Base-by-base conservation (phyloP, 2,797 vertebrate genomes). In the Xerus rutilus region DNA sequence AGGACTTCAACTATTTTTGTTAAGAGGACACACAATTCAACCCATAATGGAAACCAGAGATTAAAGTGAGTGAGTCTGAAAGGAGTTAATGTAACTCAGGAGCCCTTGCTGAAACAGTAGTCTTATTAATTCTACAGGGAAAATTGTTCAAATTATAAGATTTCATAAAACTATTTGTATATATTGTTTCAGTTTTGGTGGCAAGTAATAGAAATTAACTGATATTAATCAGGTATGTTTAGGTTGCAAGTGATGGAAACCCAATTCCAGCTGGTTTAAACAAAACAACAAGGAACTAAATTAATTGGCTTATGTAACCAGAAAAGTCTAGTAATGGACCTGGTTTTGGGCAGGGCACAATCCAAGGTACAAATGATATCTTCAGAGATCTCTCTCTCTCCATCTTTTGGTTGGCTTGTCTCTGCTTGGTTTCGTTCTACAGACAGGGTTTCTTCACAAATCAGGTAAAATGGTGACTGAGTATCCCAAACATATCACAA, bases 111-210 rank as follows among this genome's bases (percentile, higher is more conserved):
- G 5, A 35, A 69, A 89, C 7, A 77, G 35, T 39, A 17, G 45
- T 84, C 67, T 91, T 72, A 21, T 30, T 72, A 81, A 43, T 79
- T 96, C 67, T 84, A 81, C 5, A 45, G 69, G 23, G 20, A 85
- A 45, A 70, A 15, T 62, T 86, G 4, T 74, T 57, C 78, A 45
- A 83, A 43, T 32, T 67, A 73, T 1, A 78, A 88, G 73, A 74
- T 49, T 76, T 90, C 25, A 74, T 69, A 70, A 86, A 91, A 84
- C 17, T 65, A 21, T 78, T 69, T 90, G 39, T 86, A 28, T 94
- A 7, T 57, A 35, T 86, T 47, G 5, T 92, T 30, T 74, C 76
- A 49, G 11, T 77, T 89, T 96, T 69, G 32, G 57, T 74, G 32
- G 8, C 35, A 92, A 86, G 20, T 74, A 83, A 74, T 84, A 59